A percentile compares a stretch with the other conserved stretches of the same genome.
These are phyloP conservation scores for Drosophila leontia DNA, from an alignment of 1,140 invertebrate species.

Conservation along the genomic window DNA sequence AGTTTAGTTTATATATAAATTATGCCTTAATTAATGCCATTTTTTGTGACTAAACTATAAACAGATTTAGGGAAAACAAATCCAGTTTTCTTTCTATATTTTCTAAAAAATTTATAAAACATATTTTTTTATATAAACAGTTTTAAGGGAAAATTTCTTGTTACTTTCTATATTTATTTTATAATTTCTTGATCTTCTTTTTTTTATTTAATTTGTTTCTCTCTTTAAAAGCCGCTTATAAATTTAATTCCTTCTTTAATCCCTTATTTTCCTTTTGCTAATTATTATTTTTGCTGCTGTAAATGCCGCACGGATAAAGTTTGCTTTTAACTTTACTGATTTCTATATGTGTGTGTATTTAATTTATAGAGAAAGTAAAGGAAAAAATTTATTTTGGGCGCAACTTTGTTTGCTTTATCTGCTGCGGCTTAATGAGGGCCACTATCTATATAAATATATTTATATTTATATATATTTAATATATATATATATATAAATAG, in stretches of 20 bases:
- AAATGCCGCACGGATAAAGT: constrained; percentile 18
- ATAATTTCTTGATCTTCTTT: too few species aligned
- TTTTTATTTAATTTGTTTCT: not conserved
- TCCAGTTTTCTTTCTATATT: too few species aligned
- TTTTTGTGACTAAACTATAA: not conserved
- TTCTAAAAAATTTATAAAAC: too few species aligned
- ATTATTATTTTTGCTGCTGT: constrained; percentile 29
- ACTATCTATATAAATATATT: not conserved
- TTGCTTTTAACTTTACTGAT: constrained; percentile 10
- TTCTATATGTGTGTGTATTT: constrained; percentile 9
- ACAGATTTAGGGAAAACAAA: not conserved
- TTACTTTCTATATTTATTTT: too few species aligned
- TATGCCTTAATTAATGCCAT: not conserved
- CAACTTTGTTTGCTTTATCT: constrained; percentile 30
- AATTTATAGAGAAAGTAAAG: constrained; percentile 4
- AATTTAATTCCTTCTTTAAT: not conserved
- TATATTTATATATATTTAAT: not conserved
- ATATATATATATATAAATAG: not conserved
- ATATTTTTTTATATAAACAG: not conserved
- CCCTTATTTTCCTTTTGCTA: constrained; percentile 5
- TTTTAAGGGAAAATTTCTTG: not conserved
- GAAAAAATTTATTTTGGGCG: not conserved
- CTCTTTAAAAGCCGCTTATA: not conserved
- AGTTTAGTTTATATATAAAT: not conserved
- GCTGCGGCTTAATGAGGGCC: constrained; percentile 20